Evolutionary conservation across 2,888 invertebrate species (phyloP), one percentile per base, ranked within the genome.

Genomic region (Papilio protenor): DNA sequence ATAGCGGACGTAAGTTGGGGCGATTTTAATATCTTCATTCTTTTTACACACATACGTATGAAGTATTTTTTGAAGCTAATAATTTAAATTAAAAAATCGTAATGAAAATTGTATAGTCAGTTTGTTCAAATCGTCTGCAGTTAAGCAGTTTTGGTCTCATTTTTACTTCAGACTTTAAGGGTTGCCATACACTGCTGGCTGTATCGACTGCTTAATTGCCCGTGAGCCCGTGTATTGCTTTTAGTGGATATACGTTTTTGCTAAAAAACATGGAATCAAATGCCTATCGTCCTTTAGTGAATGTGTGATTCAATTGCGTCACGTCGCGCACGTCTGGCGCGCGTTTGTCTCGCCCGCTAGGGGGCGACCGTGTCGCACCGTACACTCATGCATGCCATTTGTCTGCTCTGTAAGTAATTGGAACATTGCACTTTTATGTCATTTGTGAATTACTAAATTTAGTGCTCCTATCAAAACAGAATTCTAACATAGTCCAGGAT

Each of bases 301-400:
- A 77, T 81, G 79, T 82, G 77, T 47, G 80, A 81, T 81, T 83
- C 82, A 82, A 81, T 88, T 83, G 82, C 83, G 82, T 88, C 90
- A 89, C 90, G 90, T 89, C 86, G 81, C 85, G 87, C 89, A 87
- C 88, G 86, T 81, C 84, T 87, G 81, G 81, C 83, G 83, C 80
- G 79, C 88, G 90, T 91, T 90, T 88, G 84, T 91, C 88, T 88
- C 82, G 74, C 85, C 78, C 88, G 82, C 88, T 81, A 85, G 86
- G 87, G 88, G 87, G 87, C 84, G 84, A 82, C 75, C 78, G 84
- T 85, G 85, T 90, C 89, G 83, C 82, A 79, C 83, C 82, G 85
- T 88, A 89, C 87, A 66, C 87, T 90, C 88, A 90, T 91, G 86
- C 84, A 86, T 84, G 81, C 78, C 57, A 77, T 79, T 79, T 80